These are phyloP conservation scores for Eupithecia dodoneata DNA, from an alignment of 2,888 invertebrate genomes.

Conservation along the genomic window DNA sequence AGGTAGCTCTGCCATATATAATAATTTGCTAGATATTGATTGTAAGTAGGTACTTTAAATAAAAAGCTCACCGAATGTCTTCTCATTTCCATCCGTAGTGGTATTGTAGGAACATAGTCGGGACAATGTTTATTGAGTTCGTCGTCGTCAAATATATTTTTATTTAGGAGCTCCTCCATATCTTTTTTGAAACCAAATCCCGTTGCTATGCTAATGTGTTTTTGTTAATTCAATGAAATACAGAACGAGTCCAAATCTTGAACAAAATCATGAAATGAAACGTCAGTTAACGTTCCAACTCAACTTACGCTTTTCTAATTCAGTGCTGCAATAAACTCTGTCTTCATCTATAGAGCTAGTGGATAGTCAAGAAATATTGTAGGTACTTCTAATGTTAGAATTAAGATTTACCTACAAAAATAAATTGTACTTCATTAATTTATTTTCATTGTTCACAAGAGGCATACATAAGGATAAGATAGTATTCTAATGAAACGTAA, in stretches of 20 bases:
- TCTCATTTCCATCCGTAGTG: constrained; percentile 63
- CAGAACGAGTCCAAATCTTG: neutral
- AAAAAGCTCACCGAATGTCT: constrained; percentile 58
- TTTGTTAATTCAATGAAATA: constrained; percentile 40
- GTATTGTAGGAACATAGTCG: constrained; percentile 60
- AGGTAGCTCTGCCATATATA: neutral
- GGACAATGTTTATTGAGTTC: constrained; percentile 61
- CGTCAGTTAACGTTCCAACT: neutral
- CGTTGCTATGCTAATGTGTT: constrained; percentile 26
- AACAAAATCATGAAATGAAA: neutral
- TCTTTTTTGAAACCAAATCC: constrained; percentile 21
- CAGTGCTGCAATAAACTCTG: neutral
- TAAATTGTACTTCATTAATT: too few species aligned
- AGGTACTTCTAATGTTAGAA: too few species aligned
- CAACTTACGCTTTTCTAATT: neutral
- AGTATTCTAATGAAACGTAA: neutral
- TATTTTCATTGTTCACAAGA: too few species aligned
- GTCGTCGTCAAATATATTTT: constrained; percentile 62
- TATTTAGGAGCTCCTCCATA: constrained; percentile 66
- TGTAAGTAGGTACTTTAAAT: neutral
- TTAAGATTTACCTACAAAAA: too few species aligned
- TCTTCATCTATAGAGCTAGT: too few species aligned
- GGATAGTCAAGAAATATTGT: too few species aligned
- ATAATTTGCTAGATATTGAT: neutral
- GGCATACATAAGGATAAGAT: too few species aligned